Evolutionary conservation across 1,140 invertebrate species (phyloP).

Genomic region (Drosophila ercepeae): DNA sequence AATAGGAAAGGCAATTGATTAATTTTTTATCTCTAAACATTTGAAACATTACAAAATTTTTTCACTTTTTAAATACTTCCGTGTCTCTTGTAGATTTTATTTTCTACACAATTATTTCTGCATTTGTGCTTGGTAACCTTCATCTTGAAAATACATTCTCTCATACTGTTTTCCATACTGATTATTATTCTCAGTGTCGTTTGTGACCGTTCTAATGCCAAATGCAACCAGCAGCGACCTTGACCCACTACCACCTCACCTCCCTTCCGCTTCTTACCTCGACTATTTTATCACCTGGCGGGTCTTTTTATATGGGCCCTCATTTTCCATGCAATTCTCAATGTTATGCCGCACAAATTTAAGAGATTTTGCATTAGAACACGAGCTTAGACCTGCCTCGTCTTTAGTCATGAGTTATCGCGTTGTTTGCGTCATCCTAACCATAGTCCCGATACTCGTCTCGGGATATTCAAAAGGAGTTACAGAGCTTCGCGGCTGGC

Average conservation of each 20-base stretch:
- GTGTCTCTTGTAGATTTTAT: not conserved
- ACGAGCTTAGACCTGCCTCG: constrained; percentile 27
- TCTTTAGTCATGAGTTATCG: constrained; percentile 54
- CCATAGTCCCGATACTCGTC: constrained; percentile 1
- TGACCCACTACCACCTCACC: constrained; percentile 30
- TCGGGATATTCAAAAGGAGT: constrained; percentile 2
- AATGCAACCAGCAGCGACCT: constrained; percentile 52
- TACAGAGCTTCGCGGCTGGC: constrained; percentile 21
- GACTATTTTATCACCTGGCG: constrained; percentile 51
- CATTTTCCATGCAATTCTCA: constrained; percentile 33
- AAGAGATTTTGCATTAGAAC: constrained; percentile 54
- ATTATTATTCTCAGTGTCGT: constrained; percentile 24
- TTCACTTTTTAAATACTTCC: not conserved
- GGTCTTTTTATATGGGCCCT: constrained; percentile 21
- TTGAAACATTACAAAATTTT: too few relatives aligned
- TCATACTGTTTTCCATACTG: not conserved
- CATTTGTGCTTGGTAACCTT: not conserved
- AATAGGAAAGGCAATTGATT: too few relatives aligned
- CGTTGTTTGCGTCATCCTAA: not conserved
- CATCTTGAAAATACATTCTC: not conserved
- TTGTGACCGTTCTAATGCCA: constrained; percentile 20
- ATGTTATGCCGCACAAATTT: constrained; percentile 35
- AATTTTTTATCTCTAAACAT: too few relatives aligned
- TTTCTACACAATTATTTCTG: not conserved
- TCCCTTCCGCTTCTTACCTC: constrained; percentile 18